Evolutionary conservation across 1,140 invertebrate species (phyloP).

Genomic region (Diorhabda elongata): DNA sequence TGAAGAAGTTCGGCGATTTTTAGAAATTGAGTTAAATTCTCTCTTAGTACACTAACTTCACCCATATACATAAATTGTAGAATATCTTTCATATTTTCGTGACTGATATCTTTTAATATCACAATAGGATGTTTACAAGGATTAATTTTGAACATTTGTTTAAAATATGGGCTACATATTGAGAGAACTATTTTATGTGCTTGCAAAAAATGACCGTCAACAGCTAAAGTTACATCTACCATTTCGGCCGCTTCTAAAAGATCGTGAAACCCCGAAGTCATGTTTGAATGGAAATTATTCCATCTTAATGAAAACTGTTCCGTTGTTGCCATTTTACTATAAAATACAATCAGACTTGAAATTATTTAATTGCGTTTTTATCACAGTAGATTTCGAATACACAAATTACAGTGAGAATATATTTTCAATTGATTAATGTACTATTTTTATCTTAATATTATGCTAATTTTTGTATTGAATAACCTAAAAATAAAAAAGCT

Average conservation of each 20-base stretch:
- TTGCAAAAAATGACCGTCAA: conserved; percentile 64
- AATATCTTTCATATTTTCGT: conserved; percentile 71
- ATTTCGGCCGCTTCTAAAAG: conserved; percentile 62
- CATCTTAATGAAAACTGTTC: conserved; percentile 62
- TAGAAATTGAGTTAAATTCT: conserved; percentile 79
- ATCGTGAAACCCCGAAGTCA: conserved; percentile 59
- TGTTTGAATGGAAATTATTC: conserved; percentile 64
- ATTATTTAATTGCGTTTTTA: not conserved
- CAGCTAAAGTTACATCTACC: conserved; percentile 69
- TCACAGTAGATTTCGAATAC: too few relatives aligned
- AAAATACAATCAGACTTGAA: not conserved
- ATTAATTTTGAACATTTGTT: conserved; percentile 61
- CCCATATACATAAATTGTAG: conserved; percentile 83
- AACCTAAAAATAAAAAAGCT: conserved; percentile 28
- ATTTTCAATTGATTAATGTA: too few relatives aligned
- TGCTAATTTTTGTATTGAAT: conserved; percentile 9
- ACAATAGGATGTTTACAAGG: conserved; percentile 60
- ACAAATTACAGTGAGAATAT: too few relatives aligned
- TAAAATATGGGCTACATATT: conserved; percentile 71
- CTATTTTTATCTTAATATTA: not conserved
- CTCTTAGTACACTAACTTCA: conserved; percentile 86
- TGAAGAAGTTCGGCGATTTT: conserved; percentile 83
- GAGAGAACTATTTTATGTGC: conserved; percentile 69
- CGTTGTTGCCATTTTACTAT: conserved; percentile 38
- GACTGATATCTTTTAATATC: conserved; percentile 73